Percentiles rank a stretch among this genome's conserved stretches.
Evolutionary conservation across 2,888 invertebrate genomes (phyloP).

Genomic region (Leptinotarsa haldemani): DNA sequence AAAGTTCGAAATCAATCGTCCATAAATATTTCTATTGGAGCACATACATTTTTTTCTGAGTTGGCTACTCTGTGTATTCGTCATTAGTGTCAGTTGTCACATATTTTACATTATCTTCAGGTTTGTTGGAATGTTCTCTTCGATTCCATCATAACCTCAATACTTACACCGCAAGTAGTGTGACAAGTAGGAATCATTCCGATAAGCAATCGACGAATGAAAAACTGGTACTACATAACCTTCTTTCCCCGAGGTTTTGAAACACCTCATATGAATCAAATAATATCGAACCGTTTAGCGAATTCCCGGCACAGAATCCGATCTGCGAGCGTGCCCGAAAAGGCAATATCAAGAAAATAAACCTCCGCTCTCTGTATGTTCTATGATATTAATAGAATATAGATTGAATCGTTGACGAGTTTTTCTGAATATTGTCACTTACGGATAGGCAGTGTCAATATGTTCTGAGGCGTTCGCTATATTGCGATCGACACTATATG

Average conservation of each 20-base stretch:
- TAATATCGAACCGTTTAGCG: neutral
- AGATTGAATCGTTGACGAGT: constrained; percentile 63
- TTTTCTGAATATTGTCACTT: constrained; percentile 57
- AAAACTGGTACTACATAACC: neutral
- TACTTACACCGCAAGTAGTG: too few species aligned
- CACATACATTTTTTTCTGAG: too few species aligned
- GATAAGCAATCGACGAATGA: neutral
- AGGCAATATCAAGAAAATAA: constrained; percentile 51
- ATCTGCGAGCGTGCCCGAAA: constrained; percentile 41
- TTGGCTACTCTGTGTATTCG: too few species aligned
- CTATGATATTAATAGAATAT: constrained; percentile 62
- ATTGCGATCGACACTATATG: constrained; percentile 48
- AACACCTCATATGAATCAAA: constrained; percentile 12
- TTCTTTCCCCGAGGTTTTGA: neutral
- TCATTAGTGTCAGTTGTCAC: too few species aligned
- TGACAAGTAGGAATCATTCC: neutral
- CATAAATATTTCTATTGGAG: too few species aligned
- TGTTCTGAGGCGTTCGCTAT: constrained; percentile 52
- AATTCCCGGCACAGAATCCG: constrained; percentile 4
- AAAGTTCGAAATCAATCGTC: too few species aligned
- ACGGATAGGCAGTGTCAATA: constrained; percentile 51
- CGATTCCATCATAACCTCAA: too few species aligned
- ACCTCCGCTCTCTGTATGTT: constrained; percentile 42
- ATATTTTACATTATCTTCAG: too few species aligned
- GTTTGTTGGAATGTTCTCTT: too few species aligned